Base-by-base conservation (phyloP, 1,140 invertebrate species). In the Littorina saxatilis region DNA sequence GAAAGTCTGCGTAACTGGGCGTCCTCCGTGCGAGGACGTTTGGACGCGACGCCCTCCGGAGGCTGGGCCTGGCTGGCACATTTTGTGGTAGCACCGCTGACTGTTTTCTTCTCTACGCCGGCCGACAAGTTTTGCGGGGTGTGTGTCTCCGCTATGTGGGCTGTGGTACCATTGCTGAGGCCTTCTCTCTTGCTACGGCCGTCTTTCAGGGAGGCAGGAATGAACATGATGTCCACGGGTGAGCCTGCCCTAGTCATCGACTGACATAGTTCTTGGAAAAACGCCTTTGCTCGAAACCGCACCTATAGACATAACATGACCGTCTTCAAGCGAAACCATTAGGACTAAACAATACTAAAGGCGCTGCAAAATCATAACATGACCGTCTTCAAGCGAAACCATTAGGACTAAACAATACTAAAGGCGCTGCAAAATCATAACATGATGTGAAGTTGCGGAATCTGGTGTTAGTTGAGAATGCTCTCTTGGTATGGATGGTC, bases 221-320 rank as follows among this genome's bases (percentile, higher is more conserved):
- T 86, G 61, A 86, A 88, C 23, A 74, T 58, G n/a, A 17, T 75
- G 35, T 87, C 88, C 61, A 86, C 83, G 20, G 73, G 47, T 5
- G 81, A 78, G 23, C 27, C 82, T 35, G 81, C 66, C 43, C 72
- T 79, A 29, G 68, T 75, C 70, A 88, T 55, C 72, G 81, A 76
- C 55, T 84, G 82, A 84, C 91, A 92, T n/a, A 92, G 82, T 80
- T 92, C 92, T 52, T 85, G 83, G 84, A 92, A 92, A 83, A 92
- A 92, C 37, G 85, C 86, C 39, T 87, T 82, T 32, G 88, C 91
- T 77, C 91, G 85, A 73, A 90, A 85, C 74, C 86, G 86, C 40
- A 92, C 80, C 92, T 92, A 81, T 63, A 3, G 7, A 78, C 0
- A 61, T 13, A 63, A n/a, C 27, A 37, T 20, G 15, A n/a, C n/a